These are phyloP conservation scores for Hemibagrus wyckioides DNA, from an alignment of 2,113 vertebrate genomes.

Conservation along the genomic window DNA sequence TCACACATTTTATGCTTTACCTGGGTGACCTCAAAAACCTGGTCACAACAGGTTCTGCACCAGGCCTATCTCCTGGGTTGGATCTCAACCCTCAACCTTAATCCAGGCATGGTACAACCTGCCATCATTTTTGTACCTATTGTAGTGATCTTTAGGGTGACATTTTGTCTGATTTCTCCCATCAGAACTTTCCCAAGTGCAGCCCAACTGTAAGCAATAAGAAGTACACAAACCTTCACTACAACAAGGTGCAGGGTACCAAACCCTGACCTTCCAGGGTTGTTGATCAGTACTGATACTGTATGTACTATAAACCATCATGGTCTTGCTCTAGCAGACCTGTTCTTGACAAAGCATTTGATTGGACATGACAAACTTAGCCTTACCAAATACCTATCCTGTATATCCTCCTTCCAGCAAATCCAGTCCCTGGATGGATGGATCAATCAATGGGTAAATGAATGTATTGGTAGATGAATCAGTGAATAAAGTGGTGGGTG, in stretches of 20 bases:
- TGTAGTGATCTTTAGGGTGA: neutral
- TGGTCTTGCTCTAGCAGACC: neutral
- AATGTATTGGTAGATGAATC: neutral
- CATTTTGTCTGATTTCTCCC: neutral
- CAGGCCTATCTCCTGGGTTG: neutral
- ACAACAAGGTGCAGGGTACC: too few relatives aligned
- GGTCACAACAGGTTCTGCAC: neutral
- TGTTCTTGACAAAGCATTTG: neutral
- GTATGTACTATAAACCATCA: neutral
- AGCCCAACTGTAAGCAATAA: neutral
- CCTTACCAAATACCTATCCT: neutral
- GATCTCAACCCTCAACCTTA: neutral
- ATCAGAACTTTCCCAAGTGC: neutral
- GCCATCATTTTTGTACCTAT: neutral
- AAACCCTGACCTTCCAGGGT: too few relatives aligned
- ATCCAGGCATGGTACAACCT: neutral
- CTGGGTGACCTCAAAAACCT: neutral
- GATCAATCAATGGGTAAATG: neutral
- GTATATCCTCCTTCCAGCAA: neutral
- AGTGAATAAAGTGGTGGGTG: neutral
- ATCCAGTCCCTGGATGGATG: neutral
- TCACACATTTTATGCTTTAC: neutral
- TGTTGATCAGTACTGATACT: neutral
- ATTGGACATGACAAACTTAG: neutral
- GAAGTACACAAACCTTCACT: neutral